phyloP scores from a whole-genome alignment of 2,888 invertebrate species.

The Toxonevra muliebris region DNA sequence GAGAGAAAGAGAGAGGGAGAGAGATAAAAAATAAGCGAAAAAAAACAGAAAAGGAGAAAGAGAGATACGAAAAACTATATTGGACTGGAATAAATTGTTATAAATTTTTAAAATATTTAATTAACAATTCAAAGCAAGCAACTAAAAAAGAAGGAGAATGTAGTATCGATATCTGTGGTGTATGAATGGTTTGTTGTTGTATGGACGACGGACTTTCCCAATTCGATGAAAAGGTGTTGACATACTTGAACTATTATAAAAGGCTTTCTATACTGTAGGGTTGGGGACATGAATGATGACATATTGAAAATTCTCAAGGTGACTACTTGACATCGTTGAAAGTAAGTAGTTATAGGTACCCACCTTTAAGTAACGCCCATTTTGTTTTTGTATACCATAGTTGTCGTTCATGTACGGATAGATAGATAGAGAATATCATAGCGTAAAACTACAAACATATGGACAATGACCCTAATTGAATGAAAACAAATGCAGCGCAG shows the following conservation, averaged over 20 bases:
- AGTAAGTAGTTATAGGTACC: background rate
- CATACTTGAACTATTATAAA: background rate
- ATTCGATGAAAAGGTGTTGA: slow-evolving; percentile 1
- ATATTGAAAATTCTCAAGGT: slow-evolving; percentile 51
- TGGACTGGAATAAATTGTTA: slow-evolving; percentile 22
- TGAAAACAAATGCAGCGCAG: background rate
- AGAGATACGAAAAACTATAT: background rate
- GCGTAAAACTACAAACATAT: slow-evolving; percentile 3
- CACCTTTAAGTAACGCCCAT: background rate
- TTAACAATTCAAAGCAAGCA: slow-evolving; percentile 40
- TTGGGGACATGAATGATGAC: background rate
- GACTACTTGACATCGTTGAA: slow-evolving; percentile 34
- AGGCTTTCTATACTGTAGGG: background rate
- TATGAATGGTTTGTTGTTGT: too few species aligned
- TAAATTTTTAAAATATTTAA: slow-evolving; percentile 50
- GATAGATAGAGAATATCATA: background rate
- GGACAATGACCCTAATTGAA: slow-evolving; percentile 26
- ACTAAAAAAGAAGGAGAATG: background rate
- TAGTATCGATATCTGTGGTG: too few species aligned
- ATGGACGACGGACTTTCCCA: background rate
- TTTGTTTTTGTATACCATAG: too few species aligned
- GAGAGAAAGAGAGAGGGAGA: background rate
- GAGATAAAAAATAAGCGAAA: too few species aligned
- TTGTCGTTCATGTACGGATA: background rate
- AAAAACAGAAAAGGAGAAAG: background rate